Evolutionary conservation across 2,888 invertebrate species (phyloP).

Genomic region (Orthonychiurus folsomi): DNA sequence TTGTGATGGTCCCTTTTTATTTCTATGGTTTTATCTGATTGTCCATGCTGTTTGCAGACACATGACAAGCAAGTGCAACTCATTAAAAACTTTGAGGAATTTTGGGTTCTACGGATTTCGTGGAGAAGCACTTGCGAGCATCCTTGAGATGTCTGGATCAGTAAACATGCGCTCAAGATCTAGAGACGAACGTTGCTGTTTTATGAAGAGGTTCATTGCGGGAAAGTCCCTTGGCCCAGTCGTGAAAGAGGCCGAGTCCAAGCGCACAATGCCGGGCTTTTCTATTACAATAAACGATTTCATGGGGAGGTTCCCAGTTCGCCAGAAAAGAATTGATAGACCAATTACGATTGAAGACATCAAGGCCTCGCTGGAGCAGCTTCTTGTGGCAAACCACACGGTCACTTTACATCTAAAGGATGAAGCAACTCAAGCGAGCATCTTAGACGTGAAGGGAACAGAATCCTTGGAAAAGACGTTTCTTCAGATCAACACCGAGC

Average conservation of each 20-base stretch:
- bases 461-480: neutral
- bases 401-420: slow-evolving; percentile 19
- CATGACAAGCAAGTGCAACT: slow-evolving; percentile 57
- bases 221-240: slow-evolving; percentile 44
- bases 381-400: slow-evolving; percentile 56
- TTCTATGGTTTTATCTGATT: neutral
- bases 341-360: slow-evolving; percentile 53
- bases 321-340: slow-evolving; percentile 50
- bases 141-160: slow-evolving; percentile 51
- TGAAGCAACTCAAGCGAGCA: slow-evolving; percentile 3
- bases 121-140: slow-evolving; percentile 59
- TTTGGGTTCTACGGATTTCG: slow-evolving; percentile 56
- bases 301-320: slow-evolving; percentile 55
- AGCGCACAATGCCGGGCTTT: slow-evolving; percentile 59
- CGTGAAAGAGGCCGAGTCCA: slow-evolving; percentile 39
- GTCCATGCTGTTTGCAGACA: no score
- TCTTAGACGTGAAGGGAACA: neutral
- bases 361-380: slow-evolving; percentile 51
- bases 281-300: slow-evolving; percentile 62
- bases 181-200: slow-evolving; percentile 48
- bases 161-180: slow-evolving; percentile 55
- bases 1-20: no score
- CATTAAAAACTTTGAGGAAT: slow-evolving; percentile 48
- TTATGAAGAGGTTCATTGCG: slow-evolving; percentile 51
- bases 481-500: slow-evolving; percentile 5